These are phyloP conservation scores for Rousettus leschenaultii DNA, from an alignment of 2,113 vertebrate genomes.

Conservation along the genomic window DNA sequence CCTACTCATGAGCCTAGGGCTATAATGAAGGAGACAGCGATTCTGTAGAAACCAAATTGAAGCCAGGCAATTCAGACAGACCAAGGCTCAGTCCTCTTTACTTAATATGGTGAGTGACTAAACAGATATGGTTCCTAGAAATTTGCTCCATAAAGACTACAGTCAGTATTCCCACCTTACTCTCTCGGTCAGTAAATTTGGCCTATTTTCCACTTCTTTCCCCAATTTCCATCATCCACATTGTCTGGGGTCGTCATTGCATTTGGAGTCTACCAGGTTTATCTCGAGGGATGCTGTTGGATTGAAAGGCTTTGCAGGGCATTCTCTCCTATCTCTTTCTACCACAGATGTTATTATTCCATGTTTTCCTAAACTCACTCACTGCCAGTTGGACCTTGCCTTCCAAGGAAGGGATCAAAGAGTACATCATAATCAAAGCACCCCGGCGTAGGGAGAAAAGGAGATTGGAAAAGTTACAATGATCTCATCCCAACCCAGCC, in stretches of 20 bases:
- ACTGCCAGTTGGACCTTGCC: not conserved
- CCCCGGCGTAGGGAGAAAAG: not conserved
- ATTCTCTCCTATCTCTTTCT: not conserved
- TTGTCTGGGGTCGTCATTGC: not conserved
- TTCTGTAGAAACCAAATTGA: not conserved
- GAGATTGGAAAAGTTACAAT: fast-evolving
- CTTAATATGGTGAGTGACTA: not conserved
- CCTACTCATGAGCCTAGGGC: not conserved
- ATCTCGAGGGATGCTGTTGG: not conserved
- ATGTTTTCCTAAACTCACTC: not conserved
- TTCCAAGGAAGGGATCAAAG: not conserved
- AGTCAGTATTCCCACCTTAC: not conserved
- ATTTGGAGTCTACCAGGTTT: not conserved
- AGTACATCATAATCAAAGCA: not conserved
- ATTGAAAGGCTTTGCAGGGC: not conserved
- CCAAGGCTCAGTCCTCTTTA: not conserved
- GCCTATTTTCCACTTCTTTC: not conserved
- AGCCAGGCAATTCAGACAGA: not conserved
- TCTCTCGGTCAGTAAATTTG: not conserved
- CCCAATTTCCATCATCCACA: too few relatives aligned
- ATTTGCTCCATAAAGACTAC: not conserved
- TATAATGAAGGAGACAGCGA: not conserved
- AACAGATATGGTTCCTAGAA: not conserved
- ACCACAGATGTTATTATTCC: not conserved
- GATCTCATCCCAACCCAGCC: not conserved